Evolutionary conservation across 2,888 invertebrate species (phyloP).

Genomic region (Holacanthella duospinosa): DNA sequence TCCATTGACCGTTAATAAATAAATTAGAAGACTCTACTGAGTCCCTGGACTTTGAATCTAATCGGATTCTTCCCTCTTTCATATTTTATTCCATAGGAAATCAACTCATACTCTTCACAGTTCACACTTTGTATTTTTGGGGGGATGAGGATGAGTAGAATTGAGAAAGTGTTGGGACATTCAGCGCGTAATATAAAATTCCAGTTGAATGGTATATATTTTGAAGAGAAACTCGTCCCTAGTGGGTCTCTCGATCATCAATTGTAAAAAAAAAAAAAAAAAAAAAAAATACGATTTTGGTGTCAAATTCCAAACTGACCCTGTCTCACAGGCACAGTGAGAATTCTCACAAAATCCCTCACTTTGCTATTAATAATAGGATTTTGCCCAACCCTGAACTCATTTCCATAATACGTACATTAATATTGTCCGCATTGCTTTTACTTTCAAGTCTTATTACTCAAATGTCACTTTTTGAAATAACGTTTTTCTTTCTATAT

Average conservation of each 20-base stretch:
- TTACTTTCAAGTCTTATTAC: neutral
- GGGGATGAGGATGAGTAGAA: too few species aligned
- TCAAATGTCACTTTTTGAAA: neutral
- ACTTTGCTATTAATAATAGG: constrained; percentile 24
- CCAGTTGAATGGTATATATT: too few species aligned
- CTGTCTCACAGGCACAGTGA: constrained; percentile 10
- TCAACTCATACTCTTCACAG: neutral
- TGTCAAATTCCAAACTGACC: constrained; percentile 34
- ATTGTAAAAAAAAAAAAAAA: constrained; percentile 23
- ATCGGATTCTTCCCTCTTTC: constrained; percentile 7
- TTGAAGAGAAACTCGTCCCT: neutral
- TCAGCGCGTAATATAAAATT: too few species aligned
- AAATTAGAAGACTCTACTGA: constrained; percentile 5
- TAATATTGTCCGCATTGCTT: constrained; percentile 19
- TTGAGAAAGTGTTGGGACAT: too few species aligned
- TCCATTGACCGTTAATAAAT: constrained; percentile 10
- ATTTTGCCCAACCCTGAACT: constrained; percentile 19
- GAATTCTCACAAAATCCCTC: neutral
- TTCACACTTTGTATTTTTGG: neutral
- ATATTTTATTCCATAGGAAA: neutral
- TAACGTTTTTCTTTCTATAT: neutral
- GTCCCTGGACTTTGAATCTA: neutral
- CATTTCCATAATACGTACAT: constrained; percentile 36
- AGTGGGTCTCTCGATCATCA: constrained; percentile 17
- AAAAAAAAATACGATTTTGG: too few species aligned